A percentile compares a stretch with the other conserved stretches of the same genome.
phyloP scores from a whole-genome alignment of 2,888 invertebrate species.

The Amphipyra tragopoginis region DNA sequence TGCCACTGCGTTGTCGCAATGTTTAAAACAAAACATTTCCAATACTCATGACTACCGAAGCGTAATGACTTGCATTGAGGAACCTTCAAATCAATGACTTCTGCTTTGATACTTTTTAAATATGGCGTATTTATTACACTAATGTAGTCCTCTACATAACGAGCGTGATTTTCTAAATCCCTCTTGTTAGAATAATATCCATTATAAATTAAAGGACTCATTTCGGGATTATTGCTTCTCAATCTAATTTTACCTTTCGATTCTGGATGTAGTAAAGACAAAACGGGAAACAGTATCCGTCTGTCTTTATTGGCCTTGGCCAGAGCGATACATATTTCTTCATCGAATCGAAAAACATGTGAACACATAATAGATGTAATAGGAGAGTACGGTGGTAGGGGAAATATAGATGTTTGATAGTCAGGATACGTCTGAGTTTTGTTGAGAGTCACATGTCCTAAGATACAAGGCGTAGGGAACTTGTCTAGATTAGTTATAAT shows the following conservation, averaged over 20 bases:
- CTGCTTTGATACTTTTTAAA: conserved; percentile 57
- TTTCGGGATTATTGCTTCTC: conserved; percentile 57
- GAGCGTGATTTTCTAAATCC: conserved; percentile 63
- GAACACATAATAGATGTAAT: conserved; percentile 58
- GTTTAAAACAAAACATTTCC: conserved; percentile 64
- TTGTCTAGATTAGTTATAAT: conserved; percentile 45
- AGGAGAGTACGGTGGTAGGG: conserved; percentile 56
- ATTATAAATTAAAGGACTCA: conserved; percentile 56
- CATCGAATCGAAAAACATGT: conserved; percentile 37
- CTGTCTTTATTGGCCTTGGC: conserved; percentile 46
- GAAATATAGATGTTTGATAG: conserved; percentile 65
- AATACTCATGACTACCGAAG: conserved; percentile 63
- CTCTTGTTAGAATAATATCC: conserved; percentile 58
- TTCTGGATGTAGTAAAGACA: conserved; percentile 64
- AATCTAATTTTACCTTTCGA: conserved; percentile 68
- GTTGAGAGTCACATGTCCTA: conserved; percentile 66
- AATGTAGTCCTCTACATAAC: conserved; percentile 57
- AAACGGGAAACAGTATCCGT: conserved; percentile 47
- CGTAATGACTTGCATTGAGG: conserved; percentile 55
- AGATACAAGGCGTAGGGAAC: conserved; percentile 61
- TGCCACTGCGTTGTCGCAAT: conserved; percentile 91
- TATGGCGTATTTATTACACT: conserved; percentile 61
- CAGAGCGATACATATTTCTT: conserved; percentile 59
- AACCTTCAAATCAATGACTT: conserved; percentile 52
- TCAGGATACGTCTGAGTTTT: conserved; percentile 66